These are phyloP conservation scores for Chymomyza procnemis DNA, from an alignment of 2,888 invertebrate genomes.

Conservation along the genomic window DNA sequence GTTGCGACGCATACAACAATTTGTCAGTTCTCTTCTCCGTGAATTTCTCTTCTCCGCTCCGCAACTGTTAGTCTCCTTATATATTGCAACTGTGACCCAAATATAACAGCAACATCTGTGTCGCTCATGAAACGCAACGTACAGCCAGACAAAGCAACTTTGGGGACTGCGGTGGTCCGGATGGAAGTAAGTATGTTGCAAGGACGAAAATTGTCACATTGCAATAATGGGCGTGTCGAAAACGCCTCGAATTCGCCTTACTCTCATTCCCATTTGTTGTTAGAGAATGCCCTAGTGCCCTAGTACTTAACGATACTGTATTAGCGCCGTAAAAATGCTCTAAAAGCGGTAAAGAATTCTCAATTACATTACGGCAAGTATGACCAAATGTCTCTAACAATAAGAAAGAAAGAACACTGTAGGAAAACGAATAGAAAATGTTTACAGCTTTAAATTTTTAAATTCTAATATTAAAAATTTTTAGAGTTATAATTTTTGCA, in stretches of 20 bases:
- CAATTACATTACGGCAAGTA: background rate
- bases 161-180: background rate
- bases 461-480: no score
- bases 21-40: background rate
- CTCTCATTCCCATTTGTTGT: background rate
- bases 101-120: constrained; percentile 8
- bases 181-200: background rate
- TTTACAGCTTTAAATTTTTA: no score
- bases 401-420: background rate
- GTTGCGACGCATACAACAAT: no score
- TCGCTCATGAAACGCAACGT: background rate
- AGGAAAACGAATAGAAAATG: no score
- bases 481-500: no score
- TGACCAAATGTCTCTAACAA: background rate
- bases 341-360: background rate
- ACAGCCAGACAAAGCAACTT: background rate
- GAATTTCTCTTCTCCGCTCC: constrained; percentile 7
- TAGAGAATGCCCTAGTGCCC: background rate
- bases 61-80: background rate
- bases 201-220: background rate
- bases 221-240: background rate
- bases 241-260: background rate
- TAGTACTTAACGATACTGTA: background rate
- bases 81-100: background rate
- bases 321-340: background rate